Evolutionary conservation across 1,140 invertebrate species (phyloP), one percentile per base, ranked within the genome.

Genomic region (Drosophila pallidifrons): DNA sequence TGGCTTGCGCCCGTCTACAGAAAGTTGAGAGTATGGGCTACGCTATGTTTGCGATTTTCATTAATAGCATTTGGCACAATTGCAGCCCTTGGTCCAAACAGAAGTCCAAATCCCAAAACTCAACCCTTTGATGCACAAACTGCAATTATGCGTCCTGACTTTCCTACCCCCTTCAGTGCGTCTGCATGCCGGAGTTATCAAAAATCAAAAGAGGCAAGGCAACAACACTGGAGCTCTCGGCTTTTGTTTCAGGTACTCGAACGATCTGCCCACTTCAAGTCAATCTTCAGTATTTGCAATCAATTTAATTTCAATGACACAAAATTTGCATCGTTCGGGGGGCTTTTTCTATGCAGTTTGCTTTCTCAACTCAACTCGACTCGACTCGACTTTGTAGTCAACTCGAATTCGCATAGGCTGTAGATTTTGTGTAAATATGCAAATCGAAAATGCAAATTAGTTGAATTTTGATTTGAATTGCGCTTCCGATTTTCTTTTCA

Each of bases 381-480:
- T 43, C n/a, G 41, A 43, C 0, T 43, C n/a, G 41, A 43, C 41
- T 43, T 43, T 43, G 41, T 13, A 43, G 47, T 20, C 28, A 5
- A 41, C 3, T 65, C 45, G 30, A 32, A 32, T 51, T 51, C 51
- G 54, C 11, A 41, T 72, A 72, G 69, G 60, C 68, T 65, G 32
- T 68, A 15, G 47, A 61, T 82, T 89, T 68, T 85, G 81, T 89
- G 85, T 75, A 89, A 89, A 89, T 89, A 89, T 89, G 85, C 85
- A 89, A 89, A 89, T 89, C 86, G 85, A 89, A 89, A 81, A 89
- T 89, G 85, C 81, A 89, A 89, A 89, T 89, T 89, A 89, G 85
- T 85, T 85, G 85, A 88, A 83, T 89, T 88, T 32, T 72, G 59
- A 32, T 51, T 38, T 13, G 11, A 32, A 16, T 51, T 51, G 41